Evolutionary conservation across 2,113 vertebrate species (phyloP).

Genomic region (Tragelaphus imberbis): DNA sequence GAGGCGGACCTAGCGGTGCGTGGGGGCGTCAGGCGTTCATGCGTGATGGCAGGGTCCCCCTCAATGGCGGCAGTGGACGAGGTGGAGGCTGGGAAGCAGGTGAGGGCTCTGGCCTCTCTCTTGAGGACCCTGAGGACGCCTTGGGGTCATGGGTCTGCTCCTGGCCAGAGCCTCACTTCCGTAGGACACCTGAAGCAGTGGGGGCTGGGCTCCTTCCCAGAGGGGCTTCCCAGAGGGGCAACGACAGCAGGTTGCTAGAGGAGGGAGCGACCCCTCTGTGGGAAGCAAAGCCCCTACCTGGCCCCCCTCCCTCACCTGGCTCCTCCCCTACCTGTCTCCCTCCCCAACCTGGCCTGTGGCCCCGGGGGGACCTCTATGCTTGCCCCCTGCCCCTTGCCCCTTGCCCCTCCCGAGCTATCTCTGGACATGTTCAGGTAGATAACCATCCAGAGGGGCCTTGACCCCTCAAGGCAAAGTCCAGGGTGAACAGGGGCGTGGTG

Average conservation of each 20-base stretch:
- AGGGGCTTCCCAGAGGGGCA: too few species aligned
- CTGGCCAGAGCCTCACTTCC: fast-evolving
- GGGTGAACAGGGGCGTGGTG: neutral
- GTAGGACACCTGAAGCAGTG: neutral
- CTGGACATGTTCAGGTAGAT: neutral
- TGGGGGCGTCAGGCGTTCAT: fast-evolving
- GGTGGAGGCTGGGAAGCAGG: too few species aligned
- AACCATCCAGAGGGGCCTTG: neutral
- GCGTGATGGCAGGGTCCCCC: fast-evolving
- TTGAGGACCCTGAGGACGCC: neutral
- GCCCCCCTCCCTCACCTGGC: too few species aligned
- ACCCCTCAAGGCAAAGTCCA: too few species aligned
- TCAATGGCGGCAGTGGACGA: neutral
- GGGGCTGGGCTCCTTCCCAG: neutral
- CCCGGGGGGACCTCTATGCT: neutral
- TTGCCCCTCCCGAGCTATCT: neutral
- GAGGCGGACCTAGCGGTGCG: fast-evolving
- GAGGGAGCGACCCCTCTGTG: fast-evolving
- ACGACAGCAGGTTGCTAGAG: too few species aligned
- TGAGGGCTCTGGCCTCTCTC: neutral
- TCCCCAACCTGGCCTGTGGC: neutral
- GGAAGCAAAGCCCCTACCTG: neutral
- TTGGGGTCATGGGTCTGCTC: fast-evolving
- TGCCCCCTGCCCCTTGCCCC: fast-evolving
- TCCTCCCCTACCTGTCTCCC: too few species aligned